A percentile compares a stretch with the other conserved stretches of the same genome.
Evolutionary conservation across 1,140 invertebrate species (phyloP).

Genomic region (Drosophila pachea): DNA sequence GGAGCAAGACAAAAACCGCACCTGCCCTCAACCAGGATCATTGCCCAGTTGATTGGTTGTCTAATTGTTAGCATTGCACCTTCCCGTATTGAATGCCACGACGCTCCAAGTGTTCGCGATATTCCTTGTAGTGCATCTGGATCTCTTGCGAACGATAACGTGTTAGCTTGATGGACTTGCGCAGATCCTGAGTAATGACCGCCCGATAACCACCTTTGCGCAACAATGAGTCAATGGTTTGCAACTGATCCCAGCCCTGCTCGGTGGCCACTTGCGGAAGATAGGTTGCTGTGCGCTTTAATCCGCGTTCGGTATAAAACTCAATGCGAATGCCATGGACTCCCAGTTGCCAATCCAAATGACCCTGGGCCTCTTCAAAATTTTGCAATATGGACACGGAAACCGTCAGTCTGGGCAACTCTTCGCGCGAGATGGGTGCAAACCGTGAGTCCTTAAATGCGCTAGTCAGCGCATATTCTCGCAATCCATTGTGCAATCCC

Average conservation of each 20-base stretch:
- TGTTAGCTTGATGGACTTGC: constrained; percentile 94
- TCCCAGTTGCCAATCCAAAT: constrained; percentile 98
- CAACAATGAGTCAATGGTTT: constrained; percentile 98
- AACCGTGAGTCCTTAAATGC: constrained; percentile 99
- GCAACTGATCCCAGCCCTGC: constrained; percentile 98
- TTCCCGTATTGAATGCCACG: constrained; percentile 67
- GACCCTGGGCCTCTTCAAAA: constrained; percentile 97
- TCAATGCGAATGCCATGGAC: constrained; percentile 99
- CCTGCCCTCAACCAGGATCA: constrained; percentile 69
- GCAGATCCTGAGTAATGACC: constrained; percentile 90
- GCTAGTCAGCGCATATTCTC: constrained; percentile 98
- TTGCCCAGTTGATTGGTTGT: constrained; percentile 48
- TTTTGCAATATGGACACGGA: constrained; percentile 94
- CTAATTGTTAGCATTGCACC: constrained; percentile 78
- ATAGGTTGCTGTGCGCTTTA: constrained; percentile 97
- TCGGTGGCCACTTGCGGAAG: constrained; percentile 98
- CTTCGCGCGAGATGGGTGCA: constrained; percentile 95
- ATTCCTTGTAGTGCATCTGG: constrained; percentile 78
- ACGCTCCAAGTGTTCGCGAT: constrained; percentile 75
- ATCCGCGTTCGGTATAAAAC: constrained; percentile 96
- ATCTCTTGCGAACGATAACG: constrained; percentile 90
- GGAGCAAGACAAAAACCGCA: constrained; percentile 54
- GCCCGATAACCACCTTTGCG: constrained; percentile 98
- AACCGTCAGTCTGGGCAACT: constrained; percentile 94
- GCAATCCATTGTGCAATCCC: constrained; percentile 86